Conservation (phyloP, 2,113 vertebrate genomes). For the Phyllopteryx taeniolatus region DNA sequence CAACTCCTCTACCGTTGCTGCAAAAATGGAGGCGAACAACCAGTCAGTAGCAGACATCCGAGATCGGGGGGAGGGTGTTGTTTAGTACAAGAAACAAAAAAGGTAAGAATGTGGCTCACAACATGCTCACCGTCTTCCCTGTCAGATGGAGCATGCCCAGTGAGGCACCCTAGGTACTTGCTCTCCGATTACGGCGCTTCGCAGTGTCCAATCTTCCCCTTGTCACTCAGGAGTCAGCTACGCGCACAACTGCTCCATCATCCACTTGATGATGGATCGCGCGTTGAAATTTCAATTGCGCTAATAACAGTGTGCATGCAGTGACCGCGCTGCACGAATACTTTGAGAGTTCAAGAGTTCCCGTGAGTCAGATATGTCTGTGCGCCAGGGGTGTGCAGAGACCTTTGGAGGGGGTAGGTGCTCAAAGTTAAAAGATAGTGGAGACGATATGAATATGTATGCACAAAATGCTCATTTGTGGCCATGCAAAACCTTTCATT, state of each 20-base stretch:
- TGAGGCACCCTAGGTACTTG: constrained; percentile 22
- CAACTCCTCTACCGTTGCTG: constrained; percentile 16
- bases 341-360: background rate
- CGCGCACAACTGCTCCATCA: background rate
- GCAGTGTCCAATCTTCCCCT: constrained; percentile 7
- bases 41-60: background rate
- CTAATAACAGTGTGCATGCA: no score
- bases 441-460: no score
- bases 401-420: no score
- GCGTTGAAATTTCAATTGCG: background rate
- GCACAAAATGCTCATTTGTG: no score
- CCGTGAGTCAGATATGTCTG: background rate
- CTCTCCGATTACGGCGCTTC: constrained; percentile 23
- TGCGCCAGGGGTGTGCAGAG: background rate
- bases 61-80: background rate
- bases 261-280: background rate
- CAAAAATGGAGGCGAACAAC: background rate
- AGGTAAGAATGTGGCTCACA: constrained; percentile 38
- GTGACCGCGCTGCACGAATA: background rate
- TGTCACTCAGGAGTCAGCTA: constrained; percentile 8
- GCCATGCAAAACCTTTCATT: no score
- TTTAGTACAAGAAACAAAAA: background rate
- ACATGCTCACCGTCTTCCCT: constrained; percentile 30
- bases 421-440: no score
- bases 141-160: constrained; percentile 57